Evolutionary conservation across 1,140 invertebrate genomes (phyloP), one percentile per base, ranked within the genome.

Genomic region (Scylla paramamosain): DNA sequence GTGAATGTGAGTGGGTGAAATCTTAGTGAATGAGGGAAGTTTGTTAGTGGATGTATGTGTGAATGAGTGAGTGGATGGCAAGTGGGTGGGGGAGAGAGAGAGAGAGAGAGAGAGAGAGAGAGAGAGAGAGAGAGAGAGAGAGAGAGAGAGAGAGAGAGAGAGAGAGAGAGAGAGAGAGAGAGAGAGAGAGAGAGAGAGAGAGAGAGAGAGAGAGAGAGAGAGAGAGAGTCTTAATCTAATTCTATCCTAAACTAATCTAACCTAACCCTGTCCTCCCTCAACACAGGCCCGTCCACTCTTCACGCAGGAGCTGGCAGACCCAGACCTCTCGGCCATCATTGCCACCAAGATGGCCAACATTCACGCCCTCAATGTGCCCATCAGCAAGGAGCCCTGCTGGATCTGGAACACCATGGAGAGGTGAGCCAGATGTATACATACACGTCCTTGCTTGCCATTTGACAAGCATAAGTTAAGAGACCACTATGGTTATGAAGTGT

Each of bases 311-410:
- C 96, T 99, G 39, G 97, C 97, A 0, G 98, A 99, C 96, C 98
- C 98, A 0, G 97, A 97, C 6, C 97, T 99, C 32, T 99, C 98
- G 32, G 97, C 97, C 96, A 97, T 98, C 96, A 99, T 99, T 91
- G 99, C 99, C 4, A 98, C 98, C 96, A 99, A 99, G 97, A 98
- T 99, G 98, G 99, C 98, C 0, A 97, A 98, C 96, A 98, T 99
- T 95, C 99, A 99, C 96, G 97, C 97, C 25, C 98, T 99, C 97
- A 98, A 99, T 97, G 98, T 99, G 96, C 99, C 99, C 0, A 98
- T 99, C 95, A 99, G 98, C 93, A 99, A 99, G 97, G 98, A 99
- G 96, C 99, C 99, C 2, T 98, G 98, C 45, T 99, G 99, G 99
- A 97, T 99, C 0, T 99, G 98, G 98, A 98, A 99, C 96, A 99